Evolutionary conservation across 2,888 invertebrate genomes (phyloP), one percentile per base, ranked within the genome.

Genomic region (Calliphora vomitoria): DNA sequence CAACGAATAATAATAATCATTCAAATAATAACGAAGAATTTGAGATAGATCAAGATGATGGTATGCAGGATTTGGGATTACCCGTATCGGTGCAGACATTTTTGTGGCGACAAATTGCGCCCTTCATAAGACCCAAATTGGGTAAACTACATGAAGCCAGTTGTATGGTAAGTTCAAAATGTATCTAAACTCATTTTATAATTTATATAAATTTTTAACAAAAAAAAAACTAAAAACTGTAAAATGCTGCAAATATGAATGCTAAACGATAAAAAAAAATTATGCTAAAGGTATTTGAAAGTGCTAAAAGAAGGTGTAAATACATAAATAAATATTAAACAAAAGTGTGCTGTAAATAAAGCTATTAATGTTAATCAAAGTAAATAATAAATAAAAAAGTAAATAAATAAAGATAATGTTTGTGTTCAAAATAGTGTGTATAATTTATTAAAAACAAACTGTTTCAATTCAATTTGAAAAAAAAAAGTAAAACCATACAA

Each of bases 41-140:
- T 89, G 93, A 93, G 87, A 92, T 93, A 89, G 93, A 93, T 89
- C 93, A 93, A 91, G 96, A 97, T 90, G 96, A 95, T 90, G 95
- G 95, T 55, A 95, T 95, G 90, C 95, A 95, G 89, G 97, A 97
- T 91, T 96, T 97, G 91, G 95, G 96, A 81, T 95, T 99, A 88
- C 99, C 99, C 0, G 96, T 99, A 88, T 98, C 99, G 1, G 98
- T 99, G 86, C 99, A 99, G 94, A 97, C 98, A 91, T 99, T 99
- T 94, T 95, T 99, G 87, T 99, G 99, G 99, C 95, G 98, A 90
- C 99, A 99, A 95, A 97, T 98, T 89, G 98, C 99, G 89, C 99
- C 99, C 13, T 99, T 99, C 93, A 98, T 99, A 84, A 95, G 98
- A 90, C 98, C 99, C 13, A 97, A 98, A 93, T 95, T 99, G 89